Evolutionary conservation across 2,797 vertebrate species (phyloP), one percentile per base, ranked within the genome.

Genomic region (Moxostoma hubbsi): DNA sequence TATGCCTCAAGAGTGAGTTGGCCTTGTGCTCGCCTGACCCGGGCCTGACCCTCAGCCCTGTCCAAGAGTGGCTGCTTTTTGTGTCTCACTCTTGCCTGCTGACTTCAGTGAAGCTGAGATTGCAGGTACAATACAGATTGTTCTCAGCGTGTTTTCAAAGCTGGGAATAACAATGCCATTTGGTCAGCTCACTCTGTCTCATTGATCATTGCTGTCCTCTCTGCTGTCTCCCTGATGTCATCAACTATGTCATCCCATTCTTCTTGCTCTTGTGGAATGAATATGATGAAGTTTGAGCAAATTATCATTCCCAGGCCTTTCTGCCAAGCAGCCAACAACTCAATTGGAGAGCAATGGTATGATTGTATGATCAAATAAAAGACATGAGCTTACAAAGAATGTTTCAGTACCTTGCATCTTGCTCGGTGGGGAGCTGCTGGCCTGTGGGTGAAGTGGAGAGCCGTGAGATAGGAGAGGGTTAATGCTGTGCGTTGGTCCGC

Each of bases 401-500:
- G 1, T 12, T 1, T 64, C 11, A 2, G 43, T 85, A 94, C 92
- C 92, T 91, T 92, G 80, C 88, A 94, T 94, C 90, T 98, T 99
- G 93, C 94, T 96, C 66, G 97, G 95, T 63, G 98, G 96, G 0
- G 97, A 98, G 18, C 92, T 43, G 74, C 96, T 98, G 90, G 89
- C 90, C 88, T 97, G 97, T 9, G 91, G 93, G 83, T 97, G 97
- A 89, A 98, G 97, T 0, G 97, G 98, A 4, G 97, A 98, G 83
- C 91, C 83, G 24, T 99, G 98, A 13, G 96, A 91, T 69, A 98
- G 94, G 86, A 98, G 91, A n/a, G 96, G 88, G 92, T 94, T 98
- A 90, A 98, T 92, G 89, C 84, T 91, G 85, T 98, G 97, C 0
- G 91, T 80, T 0, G 96, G 94, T 1, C 89, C 93, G 0, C 93